Evolutionary conservation across 2,113 vertebrate species (phyloP).

Genomic region (Cercopithecus mona): DNA sequence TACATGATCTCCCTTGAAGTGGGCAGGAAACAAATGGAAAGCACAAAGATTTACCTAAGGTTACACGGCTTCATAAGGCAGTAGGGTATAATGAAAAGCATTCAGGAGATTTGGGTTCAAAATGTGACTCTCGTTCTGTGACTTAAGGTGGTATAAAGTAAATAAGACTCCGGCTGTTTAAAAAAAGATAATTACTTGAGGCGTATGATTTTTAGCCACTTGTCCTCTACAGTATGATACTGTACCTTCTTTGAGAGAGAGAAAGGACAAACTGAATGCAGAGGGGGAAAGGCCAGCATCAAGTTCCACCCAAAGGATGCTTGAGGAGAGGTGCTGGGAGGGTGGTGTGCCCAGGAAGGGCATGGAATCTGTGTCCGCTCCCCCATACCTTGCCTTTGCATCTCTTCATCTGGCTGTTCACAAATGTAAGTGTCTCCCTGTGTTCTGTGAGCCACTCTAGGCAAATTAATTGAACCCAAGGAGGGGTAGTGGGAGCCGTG

Average conservation of each 20-base stretch:
- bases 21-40: neutral
- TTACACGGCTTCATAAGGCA: neutral
- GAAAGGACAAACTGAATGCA: neutral
- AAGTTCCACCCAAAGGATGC: neutral
- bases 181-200: neutral
- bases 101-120: neutral
- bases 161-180: neutral
- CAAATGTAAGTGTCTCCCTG: too few species aligned
- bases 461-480: too few species aligned
- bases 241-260: neutral
- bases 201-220: neutral
- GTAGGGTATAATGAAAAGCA: neutral
- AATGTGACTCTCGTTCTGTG: neutral
- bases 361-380: too few species aligned
- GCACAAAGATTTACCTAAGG: neutral
- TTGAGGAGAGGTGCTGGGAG: neutral
- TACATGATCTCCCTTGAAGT: neutral
- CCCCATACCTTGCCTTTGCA: too few species aligned
- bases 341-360: too few species aligned
- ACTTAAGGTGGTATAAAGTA: neutral
- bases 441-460: too few species aligned
- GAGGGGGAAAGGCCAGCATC: neutral
- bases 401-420: too few species aligned
- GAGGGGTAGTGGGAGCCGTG: too few species aligned
- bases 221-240: neutral